Evolutionary conservation across 2,797 vertebrate genomes (phyloP), one percentile per base, ranked within the genome.

Genomic region (Rachycentron canadum): DNA sequence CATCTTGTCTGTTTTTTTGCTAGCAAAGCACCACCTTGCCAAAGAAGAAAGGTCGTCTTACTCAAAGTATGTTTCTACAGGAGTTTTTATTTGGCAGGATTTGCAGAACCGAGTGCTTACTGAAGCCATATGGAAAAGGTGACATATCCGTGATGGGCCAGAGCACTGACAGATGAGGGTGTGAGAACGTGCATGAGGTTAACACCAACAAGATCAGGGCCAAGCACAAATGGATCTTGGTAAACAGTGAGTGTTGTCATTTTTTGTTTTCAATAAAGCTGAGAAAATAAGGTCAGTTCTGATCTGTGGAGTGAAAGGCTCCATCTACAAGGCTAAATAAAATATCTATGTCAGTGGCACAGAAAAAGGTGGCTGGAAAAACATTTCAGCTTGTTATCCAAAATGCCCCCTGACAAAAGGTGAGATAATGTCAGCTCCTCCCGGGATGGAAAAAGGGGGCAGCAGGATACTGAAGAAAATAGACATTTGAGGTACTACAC

Each of bases 371-470:
- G 61, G 38, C 69, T n/a, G n/a, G 73, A 66, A 89, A 86, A 67
- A 84, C 74, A 69, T 84, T 81, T 55, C 58, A 50, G 82, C 85
- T 87, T 90, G 75, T 87, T 87, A 84, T 89, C 68, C 77, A 56
- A 76, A 78, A 66, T 81, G 82, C 69, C 72, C 69, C 74, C 63
- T 80, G 87, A 86, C 87, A 86, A 59, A 78, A 76, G 40, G 17
- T 7, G 7, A 82, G 74, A 84, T 68, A 36, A 53, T 67, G 73
- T 79, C 62, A 66, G 66, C 43, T 75, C 71, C 82, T 84, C 52
- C 50, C 60, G 60, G 58, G 79, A 86, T 56, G 34, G 9, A 65
- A 58, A n/a, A 73, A 64, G 41, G 19, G 55, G 36, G 76, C 58
- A 53, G 58, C 25, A 59, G 61, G 66, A 76, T 43, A 62, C 30